Evolutionary conservation across 2,113 vertebrate species (phyloP).

Genomic region (Bolborhynchus lineola): DNA sequence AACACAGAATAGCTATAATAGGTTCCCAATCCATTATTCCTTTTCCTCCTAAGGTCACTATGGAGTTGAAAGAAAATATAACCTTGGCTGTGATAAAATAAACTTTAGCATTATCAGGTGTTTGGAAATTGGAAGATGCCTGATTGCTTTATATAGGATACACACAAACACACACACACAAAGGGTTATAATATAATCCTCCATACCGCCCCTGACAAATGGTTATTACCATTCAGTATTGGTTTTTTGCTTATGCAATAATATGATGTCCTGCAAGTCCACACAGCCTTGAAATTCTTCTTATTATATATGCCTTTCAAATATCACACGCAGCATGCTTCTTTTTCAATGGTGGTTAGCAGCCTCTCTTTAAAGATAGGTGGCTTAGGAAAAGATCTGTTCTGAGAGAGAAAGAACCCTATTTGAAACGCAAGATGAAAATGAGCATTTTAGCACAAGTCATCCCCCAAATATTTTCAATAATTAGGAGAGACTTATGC

Average conservation of each 20-base stretch:
- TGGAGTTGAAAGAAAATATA: slow-evolving; percentile 50
- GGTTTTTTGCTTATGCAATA: slow-evolving; percentile 47
- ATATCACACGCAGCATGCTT: neutral
- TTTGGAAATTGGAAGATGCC: slow-evolving; percentile 57
- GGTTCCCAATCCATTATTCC: slow-evolving; percentile 44
- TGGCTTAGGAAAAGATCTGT: slow-evolving; percentile 4
- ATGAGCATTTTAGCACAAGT: neutral
- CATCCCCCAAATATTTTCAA: slow-evolving; percentile 53
- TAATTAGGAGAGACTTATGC: slow-evolving; percentile 41
- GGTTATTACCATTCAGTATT: slow-evolving; percentile 30
- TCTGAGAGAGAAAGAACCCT: neutral
- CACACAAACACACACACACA: neutral
- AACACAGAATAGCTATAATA: slow-evolving; percentile 65
- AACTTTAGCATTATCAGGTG: slow-evolving; percentile 53
- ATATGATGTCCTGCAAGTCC: slow-evolving; percentile 34
- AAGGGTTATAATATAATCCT: slow-evolving; percentile 15
- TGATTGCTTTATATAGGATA: slow-evolving; percentile 44
- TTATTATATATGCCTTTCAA: neutral
- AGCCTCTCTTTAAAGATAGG: neutral
- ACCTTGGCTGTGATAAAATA: slow-evolving; percentile 62
- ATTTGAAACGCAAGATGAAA: neutral
- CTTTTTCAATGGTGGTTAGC: neutral
- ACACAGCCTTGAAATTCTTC: slow-evolving; percentile 44
- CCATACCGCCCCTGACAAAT: neutral
- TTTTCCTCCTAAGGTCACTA: slow-evolving; percentile 62